Evolutionary conservation across 2,797 vertebrate genomes (phyloP).

Genomic region (Spatula clypeata): DNA sequence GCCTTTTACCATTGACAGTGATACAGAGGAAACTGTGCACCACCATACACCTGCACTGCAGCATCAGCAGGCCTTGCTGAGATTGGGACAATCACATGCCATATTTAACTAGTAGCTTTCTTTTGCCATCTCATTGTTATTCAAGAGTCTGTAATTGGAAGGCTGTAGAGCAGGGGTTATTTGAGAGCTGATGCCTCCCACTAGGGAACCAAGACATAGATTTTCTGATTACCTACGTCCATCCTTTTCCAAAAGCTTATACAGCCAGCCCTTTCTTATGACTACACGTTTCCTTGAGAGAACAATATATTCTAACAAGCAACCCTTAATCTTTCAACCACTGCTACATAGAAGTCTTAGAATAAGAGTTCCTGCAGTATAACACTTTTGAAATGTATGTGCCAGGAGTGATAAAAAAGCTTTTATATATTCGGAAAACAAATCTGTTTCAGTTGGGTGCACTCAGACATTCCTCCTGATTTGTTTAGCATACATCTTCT

Average conservation of each 20-base stretch:
- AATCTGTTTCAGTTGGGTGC: slow-evolving; percentile 13
- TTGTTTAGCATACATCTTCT: slow-evolving; percentile 36
- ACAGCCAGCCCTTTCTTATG: background rate
- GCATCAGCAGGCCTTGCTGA: background rate
- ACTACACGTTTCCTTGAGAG: background rate
- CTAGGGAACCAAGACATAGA: background rate
- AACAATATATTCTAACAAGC: slow-evolving; percentile 15
- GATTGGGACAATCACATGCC: background rate
- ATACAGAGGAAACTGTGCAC: background rate
- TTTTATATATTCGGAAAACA: slow-evolving; percentile 20
- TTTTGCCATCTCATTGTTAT: background rate
- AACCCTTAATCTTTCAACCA: slow-evolving; percentile 1
- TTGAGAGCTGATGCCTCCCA: background rate
- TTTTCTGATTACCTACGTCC: background rate
- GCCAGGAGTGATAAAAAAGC: background rate
- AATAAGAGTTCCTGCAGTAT: background rate
- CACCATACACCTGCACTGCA: background rate
- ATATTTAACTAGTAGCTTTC: background rate
- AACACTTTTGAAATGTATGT: slow-evolving; percentile 6
- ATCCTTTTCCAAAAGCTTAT: background rate
- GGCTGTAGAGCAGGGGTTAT: background rate
- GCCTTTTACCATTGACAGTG: background rate
- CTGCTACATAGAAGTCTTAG: background rate
- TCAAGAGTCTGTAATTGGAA: background rate
- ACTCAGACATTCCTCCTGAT: slow-evolving; percentile 4